These are phyloP conservation scores for Anorthoa munda DNA, from an alignment of 2,888 invertebrate species.

Conservation along the genomic window DNA sequence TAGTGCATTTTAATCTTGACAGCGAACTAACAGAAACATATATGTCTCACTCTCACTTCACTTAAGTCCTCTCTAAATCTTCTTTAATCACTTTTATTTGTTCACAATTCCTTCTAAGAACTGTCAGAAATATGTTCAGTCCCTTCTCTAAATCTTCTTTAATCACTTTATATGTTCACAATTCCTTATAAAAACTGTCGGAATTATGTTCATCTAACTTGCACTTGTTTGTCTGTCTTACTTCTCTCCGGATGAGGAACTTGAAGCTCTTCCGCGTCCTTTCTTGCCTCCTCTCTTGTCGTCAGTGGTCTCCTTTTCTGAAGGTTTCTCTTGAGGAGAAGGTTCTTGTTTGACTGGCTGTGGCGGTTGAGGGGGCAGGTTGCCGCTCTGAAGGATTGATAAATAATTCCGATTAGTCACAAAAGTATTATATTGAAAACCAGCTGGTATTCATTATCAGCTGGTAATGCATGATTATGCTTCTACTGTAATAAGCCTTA, in stretches of 20 bases:
- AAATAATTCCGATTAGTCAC: neutral
- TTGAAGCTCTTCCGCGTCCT: constrained; percentile 85
- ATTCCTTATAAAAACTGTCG: constrained; percentile 6
- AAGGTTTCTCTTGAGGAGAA: constrained; percentile 67
- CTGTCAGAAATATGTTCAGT: constrained; percentile 27
- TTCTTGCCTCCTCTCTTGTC: constrained; percentile 81
- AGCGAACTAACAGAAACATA: constrained; percentile 22
- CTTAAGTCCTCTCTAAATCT: neutral
- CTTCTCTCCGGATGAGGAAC: constrained; percentile 88
- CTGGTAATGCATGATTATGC: too few species aligned
- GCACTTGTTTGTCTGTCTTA: constrained; percentile 68
- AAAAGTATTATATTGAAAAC: neutral
- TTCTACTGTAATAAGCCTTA: too few species aligned
- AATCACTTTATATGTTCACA: constrained; percentile 8
- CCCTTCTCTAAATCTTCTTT: neutral
- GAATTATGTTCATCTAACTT: constrained; percentile 51
- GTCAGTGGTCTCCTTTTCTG: constrained; percentile 76
- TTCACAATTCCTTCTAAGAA: constrained; percentile 8
- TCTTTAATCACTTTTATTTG: neutral
- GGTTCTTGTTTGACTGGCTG: constrained; percentile 72
- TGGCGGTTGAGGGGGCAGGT: constrained; percentile 70
- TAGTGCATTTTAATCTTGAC: constrained; percentile 7
- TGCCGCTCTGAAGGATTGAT: constrained; percentile 72
- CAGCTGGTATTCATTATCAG: too few species aligned
- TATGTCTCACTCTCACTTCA: constrained; percentile 35